phyloP scores from a whole-genome alignment of 2,888 invertebrate genomes.

The Microctonus aethiopoides region DNA sequence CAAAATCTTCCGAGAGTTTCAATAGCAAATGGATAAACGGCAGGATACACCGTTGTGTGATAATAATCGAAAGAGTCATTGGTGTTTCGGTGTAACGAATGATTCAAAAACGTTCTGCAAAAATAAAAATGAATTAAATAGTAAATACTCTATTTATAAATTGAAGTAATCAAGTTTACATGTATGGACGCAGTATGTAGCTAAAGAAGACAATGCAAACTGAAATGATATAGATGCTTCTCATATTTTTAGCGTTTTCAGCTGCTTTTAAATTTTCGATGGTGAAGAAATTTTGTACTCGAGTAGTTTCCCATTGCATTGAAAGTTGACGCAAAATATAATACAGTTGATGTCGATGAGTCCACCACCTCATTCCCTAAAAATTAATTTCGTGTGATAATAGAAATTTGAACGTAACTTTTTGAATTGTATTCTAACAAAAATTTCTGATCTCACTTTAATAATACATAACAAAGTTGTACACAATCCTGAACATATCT shows the following conservation, averaged over 20 bases:
- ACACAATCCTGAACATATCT: background rate
- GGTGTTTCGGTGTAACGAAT: background rate
- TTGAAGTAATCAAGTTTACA: background rate
- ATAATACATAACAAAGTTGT: background rate
- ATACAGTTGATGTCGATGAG: background rate
- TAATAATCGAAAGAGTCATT: background rate
- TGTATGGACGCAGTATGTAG: background rate
- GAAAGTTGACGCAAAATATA: background rate
- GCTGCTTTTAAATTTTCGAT: background rate
- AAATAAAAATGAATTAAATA: background rate
- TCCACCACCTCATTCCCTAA: slow-evolving; percentile 1
- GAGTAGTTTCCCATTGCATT: background rate
- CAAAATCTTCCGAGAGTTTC: background rate
- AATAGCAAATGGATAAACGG: background rate
- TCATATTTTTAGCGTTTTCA: too few species aligned
- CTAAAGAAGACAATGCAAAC: background rate
- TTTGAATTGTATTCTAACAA: background rate
- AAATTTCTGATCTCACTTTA: background rate
- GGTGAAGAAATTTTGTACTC: background rate
- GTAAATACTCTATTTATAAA: background rate
- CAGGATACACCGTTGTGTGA: background rate
- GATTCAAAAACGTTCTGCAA: background rate
- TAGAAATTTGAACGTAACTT: too few species aligned
- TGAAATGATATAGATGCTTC: background rate
- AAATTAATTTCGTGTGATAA: background rate